A percentile compares a stretch with the other conserved stretches of the same genome.
phyloP scores from a whole-genome alignment of 2,797 vertebrate genomes.

The Enteromius afrohamiltoni region DNA sequence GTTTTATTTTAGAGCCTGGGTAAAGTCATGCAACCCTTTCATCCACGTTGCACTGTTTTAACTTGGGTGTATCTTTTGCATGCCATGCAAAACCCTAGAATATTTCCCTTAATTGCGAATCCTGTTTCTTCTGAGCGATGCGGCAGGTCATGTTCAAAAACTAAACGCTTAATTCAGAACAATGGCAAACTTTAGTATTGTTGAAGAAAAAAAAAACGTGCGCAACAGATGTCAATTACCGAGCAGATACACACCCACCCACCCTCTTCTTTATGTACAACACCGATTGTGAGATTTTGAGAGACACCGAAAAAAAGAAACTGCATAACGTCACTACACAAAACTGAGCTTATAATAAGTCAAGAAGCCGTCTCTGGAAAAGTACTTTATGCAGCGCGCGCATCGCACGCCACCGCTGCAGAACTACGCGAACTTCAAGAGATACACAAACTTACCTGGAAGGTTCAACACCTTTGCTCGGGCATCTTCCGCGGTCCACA shows the following conservation, averaged over 20 bases:
- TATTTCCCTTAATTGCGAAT: constrained; percentile 35
- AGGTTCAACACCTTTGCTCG: constrained; percentile 72
- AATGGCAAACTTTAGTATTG: background rate
- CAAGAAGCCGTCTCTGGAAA: background rate
- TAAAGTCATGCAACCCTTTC: constrained; percentile 20
- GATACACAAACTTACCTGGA: constrained; percentile 71
- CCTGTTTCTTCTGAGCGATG: background rate
- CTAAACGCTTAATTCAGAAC: background rate
- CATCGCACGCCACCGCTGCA: background rate
- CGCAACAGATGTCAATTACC: constrained; percentile 58
- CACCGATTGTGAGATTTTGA: background rate
- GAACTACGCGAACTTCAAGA: background rate
- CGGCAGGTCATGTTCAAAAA: background rate
- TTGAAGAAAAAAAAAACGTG: constrained; percentile 25
- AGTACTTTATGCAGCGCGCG: background rate
- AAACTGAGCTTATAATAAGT: too few relatives aligned
- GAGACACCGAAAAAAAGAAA: background rate
- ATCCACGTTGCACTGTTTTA: constrained; percentile 61
- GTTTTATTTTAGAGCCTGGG: background rate
- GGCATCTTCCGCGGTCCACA: constrained; percentile 78
- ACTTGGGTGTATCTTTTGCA: constrained; percentile 53
- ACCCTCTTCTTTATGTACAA: constrained; percentile 59
- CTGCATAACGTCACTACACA: background rate
- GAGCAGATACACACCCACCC: constrained; percentile 74
- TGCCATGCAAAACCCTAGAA: constrained; percentile 53